These are phyloP conservation scores for Myanophis thanlyinensis DNA, from an alignment of 2,113 vertebrate species.

Conservation along the genomic window DNA sequence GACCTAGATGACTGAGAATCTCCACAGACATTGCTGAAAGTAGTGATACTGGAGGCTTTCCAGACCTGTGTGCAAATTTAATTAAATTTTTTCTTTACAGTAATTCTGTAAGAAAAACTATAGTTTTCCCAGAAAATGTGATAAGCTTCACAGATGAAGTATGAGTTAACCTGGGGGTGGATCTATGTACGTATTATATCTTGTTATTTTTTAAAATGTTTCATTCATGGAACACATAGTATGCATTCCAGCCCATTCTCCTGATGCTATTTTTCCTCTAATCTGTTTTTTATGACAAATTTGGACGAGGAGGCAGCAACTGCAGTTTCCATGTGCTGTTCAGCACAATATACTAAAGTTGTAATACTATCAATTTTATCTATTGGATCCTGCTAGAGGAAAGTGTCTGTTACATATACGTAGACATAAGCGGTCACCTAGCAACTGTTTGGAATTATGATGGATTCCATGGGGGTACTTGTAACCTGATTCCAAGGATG, in stretches of 20 bases:
- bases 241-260: background rate
- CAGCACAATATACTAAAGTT: background rate
- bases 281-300: background rate
- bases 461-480: no score
- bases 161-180: background rate
- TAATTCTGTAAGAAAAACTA: background rate
- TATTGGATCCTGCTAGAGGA: background rate
- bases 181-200: background rate
- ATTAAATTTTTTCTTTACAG: background rate
- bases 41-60: background rate
- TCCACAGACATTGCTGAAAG: background rate
- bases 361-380: background rate
- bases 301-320: background rate
- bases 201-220: background rate
- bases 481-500: no score
- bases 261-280: background rate
- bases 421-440: no score
- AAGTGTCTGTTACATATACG: no score
- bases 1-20: no score
- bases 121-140: background rate
- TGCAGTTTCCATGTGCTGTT: background rate
- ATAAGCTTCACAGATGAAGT: background rate
- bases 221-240: background rate
- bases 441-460: no score
- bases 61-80: background rate